Base-by-base conservation (phyloP, 2,797 vertebrate genomes). In the Otolemur crassicaudatus region DNA sequence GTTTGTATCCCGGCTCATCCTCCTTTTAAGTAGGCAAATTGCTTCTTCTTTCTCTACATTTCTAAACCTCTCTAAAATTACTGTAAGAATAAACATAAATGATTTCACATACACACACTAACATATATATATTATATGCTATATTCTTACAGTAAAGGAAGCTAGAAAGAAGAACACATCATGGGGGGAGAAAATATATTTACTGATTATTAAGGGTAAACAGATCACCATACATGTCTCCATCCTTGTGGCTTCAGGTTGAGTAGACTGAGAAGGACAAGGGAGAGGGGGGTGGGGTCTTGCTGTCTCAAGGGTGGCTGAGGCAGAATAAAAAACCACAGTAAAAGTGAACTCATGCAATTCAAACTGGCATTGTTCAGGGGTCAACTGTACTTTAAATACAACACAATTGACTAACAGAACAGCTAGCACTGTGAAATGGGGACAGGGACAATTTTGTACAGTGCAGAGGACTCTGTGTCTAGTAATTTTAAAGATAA, bases 401-500 rank as follows among this genome's bases (percentile, higher is more conserved):
- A 88, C 2, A 84, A 10, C 29, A 37, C 61, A 90, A 34, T 10
- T 76, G n/a, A 92, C 72, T 73, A 79, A 69, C 29, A 31, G 60
- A 82, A 75, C 2, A 40, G 34, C 31, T 11, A 63, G 23, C 12
- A 70, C 13, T 61, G 5, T 81, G 82, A 65, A 92, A 61, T 2
- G 70, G 40, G 7, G 37, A 56, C 19, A 53, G 31, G 31, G 37
- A 8, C 37, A 56, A 53, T 93, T 80, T 88, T 82, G 29, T 73
- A 88, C 9, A 87, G n/a, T 19, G 79, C 5, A 14, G 7, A 79
- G 11, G 84, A 63, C 49, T 93, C 61, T 82, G 19, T 81, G 20
- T 87, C 49, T 87, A 20, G 34, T 79, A 87, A 93, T 79, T 82
- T 90, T 86, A 94, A 87, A 85, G 23, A 77, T 90, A 94, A 94